Evolutionary conservation across 2,113 vertebrate genomes (phyloP).

Genomic region (Pedetes capensis): DNA sequence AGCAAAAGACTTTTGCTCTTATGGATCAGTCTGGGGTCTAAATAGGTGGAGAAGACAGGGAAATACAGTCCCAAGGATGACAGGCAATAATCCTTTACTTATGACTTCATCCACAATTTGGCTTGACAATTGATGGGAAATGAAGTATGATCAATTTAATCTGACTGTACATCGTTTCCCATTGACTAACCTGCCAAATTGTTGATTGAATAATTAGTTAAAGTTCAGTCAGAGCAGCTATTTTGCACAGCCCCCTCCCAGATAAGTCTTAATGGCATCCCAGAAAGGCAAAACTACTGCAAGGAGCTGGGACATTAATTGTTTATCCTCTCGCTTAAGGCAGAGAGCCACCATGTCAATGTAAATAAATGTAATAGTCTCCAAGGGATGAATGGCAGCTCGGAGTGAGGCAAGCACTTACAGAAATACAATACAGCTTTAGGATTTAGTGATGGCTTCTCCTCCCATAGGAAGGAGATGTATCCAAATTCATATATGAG

Average conservation of each 20-base stretch:
- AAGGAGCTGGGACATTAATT: background rate
- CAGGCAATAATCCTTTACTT: constrained; percentile 75
- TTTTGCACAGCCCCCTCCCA: constrained; percentile 58
- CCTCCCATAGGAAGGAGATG: background rate
- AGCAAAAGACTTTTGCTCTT: constrained; percentile 64
- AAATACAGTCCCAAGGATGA: constrained; percentile 63
- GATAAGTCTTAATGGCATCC: constrained; percentile 46
- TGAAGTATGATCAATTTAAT: constrained; percentile 83
- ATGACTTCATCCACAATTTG: constrained; percentile 76
- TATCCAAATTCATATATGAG: background rate
- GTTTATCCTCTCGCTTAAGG: constrained; percentile 33
- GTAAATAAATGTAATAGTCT: constrained; percentile 5
- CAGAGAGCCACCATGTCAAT: constrained; percentile 25
- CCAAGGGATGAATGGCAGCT: background rate
- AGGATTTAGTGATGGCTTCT: background rate
- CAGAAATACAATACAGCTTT: constrained; percentile 32
- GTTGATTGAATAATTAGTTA: constrained; percentile 81
- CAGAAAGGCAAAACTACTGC: constrained; percentile 53
- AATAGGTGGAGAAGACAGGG: constrained; percentile 41
- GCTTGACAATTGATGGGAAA: constrained; percentile 81
- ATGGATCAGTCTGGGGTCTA: constrained; percentile 63
- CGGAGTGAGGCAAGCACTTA: constrained; percentile 23
- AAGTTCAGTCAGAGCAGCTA: constrained; percentile 64
- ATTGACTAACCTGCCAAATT: constrained; percentile 80
- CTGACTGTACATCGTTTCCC: constrained; percentile 68